phyloP scores from a whole-genome alignment of 2,888 invertebrate species.

The Nysson spinosus region DNA sequence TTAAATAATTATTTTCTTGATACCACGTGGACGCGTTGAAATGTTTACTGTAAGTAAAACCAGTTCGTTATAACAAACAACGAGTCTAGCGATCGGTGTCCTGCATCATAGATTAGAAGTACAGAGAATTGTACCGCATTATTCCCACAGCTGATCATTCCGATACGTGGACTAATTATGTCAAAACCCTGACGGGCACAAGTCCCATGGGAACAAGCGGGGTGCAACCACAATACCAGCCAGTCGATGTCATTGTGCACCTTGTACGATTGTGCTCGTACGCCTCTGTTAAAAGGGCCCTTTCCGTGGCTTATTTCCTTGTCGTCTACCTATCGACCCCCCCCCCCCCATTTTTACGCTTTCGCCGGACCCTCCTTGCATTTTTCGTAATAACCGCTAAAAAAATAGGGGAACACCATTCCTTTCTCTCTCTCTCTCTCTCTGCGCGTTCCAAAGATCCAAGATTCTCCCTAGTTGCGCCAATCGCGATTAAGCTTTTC shows the following conservation, averaged over 20 bases:
- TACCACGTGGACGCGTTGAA: too few species aligned
- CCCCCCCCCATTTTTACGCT: constrained; percentile 41
- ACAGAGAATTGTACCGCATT: constrained; percentile 37
- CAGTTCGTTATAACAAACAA: not conserved
- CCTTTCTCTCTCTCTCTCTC: too few species aligned
- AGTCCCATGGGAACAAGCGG: constrained; percentile 70
- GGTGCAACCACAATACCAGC: constrained; percentile 68
- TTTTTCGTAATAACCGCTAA: constrained; percentile 56
- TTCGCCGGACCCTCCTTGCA: constrained; percentile 36
- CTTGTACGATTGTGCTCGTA: constrained; percentile 71
- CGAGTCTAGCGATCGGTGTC: constrained; percentile 22
- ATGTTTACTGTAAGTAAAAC: too few species aligned
- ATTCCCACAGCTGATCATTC: constrained; percentile 74
- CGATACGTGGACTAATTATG: constrained; percentile 74
- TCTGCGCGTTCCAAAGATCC: constrained; percentile 29
- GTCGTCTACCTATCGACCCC: constrained; percentile 17
- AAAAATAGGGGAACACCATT: constrained; percentile 42
- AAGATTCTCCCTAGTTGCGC: constrained; percentile 33
- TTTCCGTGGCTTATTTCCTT: constrained; percentile 53
- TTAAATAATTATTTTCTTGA: too few species aligned
- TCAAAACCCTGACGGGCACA: constrained; percentile 67
- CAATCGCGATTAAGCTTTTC: constrained; percentile 52
- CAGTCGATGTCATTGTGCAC: constrained; percentile 73
- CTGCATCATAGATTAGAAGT: constrained; percentile 34
- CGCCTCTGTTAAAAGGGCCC: constrained; percentile 55